phyloP scores from a whole-genome alignment of 2,888 invertebrate genomes.

The Aporophyla lueneburgensis region DNA sequence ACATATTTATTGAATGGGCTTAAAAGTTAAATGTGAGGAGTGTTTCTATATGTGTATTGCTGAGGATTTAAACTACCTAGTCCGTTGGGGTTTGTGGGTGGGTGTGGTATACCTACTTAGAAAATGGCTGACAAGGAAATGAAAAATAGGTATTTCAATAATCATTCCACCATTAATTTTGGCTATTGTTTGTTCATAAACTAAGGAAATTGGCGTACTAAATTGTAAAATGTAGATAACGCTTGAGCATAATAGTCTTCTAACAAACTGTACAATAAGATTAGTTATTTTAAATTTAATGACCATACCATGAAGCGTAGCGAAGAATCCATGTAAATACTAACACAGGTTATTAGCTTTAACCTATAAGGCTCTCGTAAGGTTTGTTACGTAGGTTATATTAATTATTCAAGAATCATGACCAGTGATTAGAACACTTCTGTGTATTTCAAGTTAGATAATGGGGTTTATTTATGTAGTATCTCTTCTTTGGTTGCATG shows the following conservation, averaged over 20 bases:
- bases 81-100: neutral
- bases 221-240: constrained; percentile 20
- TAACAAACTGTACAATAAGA: constrained; percentile 9
- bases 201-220: constrained; percentile 20
- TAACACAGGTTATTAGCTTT: neutral
- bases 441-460: neutral
- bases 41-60: neutral
- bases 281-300: constrained; percentile 22
- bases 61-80: neutral
- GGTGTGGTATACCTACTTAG: neutral
- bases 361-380: neutral
- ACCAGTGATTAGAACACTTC: neutral
- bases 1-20: neutral
- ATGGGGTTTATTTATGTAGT: no score
- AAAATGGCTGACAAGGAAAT: neutral
- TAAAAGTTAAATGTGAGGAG: neutral
- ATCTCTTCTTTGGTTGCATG: no score
- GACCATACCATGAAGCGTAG: constrained; percentile 17
- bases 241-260: constrained; percentile 5
- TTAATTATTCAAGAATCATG: neutral
- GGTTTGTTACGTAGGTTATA: neutral
- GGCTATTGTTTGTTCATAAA: constrained; percentile 3
- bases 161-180: neutral
- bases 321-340: constrained; percentile 1
- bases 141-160: neutral